Conservation (phyloP, 2,797 vertebrate genomes). For the Melanotaenia trifasciata region DNA sequence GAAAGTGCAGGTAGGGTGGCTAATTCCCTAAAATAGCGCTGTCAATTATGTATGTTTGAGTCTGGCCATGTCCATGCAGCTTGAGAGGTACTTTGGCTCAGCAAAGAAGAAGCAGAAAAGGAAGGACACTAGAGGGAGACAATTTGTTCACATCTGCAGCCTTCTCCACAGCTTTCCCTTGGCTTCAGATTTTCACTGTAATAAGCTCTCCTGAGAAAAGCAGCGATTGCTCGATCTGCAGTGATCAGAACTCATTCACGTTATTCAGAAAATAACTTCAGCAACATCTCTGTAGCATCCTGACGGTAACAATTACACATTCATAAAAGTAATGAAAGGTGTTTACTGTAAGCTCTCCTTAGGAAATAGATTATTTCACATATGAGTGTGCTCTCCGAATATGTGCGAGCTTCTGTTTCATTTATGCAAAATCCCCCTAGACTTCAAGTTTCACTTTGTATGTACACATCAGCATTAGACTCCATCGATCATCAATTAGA, state of each 20-base stretch:
- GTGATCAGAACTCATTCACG: conserved; percentile 63
- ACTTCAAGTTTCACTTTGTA: conserved; percentile 28
- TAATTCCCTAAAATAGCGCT: conserved; percentile 81
- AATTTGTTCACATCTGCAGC: conserved; percentile 80
- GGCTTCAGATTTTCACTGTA: conserved; percentile 87
- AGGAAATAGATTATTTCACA: conserved; percentile 14
- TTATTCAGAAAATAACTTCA: conserved; percentile 51
- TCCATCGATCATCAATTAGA: background rate
- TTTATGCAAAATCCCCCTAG: conserved; percentile 8
- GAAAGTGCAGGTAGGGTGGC: conserved; percentile 65
- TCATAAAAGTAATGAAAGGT: conserved; percentile 76
- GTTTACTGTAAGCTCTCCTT: conserved; percentile 33
- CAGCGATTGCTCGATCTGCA: conserved; percentile 42
- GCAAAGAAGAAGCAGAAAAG: conserved; percentile 45
- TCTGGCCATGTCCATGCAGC: conserved; percentile 64
- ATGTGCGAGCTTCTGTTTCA: background rate
- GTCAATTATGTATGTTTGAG: conserved; percentile 79
- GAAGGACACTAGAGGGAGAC: conserved; percentile 81
- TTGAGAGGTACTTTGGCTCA: conserved; percentile 48
- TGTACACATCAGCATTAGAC: background rate
- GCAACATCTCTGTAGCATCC: conserved; percentile 38
- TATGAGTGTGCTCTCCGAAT: conserved; percentile 6
- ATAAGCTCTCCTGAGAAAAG: conserved; percentile 84
- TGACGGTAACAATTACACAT: conserved; percentile 32
- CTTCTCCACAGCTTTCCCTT: conserved; percentile 90